phyloP scores from a whole-genome alignment of 2,113 vertebrate species.

The Cheirogaleus medius region DNA sequence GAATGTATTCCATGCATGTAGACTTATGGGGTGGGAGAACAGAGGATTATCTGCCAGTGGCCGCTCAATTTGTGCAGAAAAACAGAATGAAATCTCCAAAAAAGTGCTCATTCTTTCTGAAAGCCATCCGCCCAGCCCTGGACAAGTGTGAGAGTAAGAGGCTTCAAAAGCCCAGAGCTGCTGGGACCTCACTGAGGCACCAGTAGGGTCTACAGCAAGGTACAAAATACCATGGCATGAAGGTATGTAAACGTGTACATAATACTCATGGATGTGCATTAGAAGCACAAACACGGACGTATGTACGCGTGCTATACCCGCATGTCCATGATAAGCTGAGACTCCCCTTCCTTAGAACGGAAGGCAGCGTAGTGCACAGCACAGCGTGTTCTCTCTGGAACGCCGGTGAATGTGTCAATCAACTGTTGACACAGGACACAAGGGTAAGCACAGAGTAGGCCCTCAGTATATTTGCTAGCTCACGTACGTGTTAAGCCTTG shows the following conservation, averaged over 20 bases:
- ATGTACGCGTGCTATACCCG: neutral
- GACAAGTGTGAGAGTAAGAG: neutral
- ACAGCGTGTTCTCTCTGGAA: neutral
- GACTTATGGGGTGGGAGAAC: rapidly evolving
- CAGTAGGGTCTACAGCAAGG: neutral
- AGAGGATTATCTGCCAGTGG: neutral
- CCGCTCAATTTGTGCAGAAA: neutral
- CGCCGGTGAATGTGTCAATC: neutral
- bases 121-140: neutral
- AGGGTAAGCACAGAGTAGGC: neutral
- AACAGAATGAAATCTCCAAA: neutral
- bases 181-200: neutral
- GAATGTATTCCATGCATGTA: neutral
- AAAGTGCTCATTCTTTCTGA: neutral
- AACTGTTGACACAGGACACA: neutral
- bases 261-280: too few species aligned
- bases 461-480: neutral
- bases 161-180: neutral
- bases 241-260: neutral
- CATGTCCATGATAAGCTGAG: neutral
- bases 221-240: neutral
- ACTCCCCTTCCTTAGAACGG: neutral
- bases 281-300: neutral
- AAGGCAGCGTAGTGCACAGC: neutral
- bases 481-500: neutral